Base-by-base conservation (phyloP, 2,888 invertebrate species). In the Tholera decimalis region DNA sequence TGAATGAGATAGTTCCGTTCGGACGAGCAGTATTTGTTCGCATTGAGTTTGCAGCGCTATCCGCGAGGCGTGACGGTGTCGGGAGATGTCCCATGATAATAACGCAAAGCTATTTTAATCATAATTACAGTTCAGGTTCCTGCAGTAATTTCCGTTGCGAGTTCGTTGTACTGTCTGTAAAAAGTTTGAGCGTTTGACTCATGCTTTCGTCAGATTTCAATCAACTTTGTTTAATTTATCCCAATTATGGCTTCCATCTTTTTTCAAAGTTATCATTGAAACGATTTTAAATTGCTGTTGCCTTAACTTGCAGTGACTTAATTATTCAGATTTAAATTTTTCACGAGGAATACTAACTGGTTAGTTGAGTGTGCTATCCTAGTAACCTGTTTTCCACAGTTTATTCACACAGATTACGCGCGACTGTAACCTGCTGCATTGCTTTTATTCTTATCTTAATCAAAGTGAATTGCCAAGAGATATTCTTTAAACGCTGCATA, bases 51-150 rank as follows among this genome's bases (percentile, higher is more conserved):
- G 78, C 87, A 86, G 76, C 82, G 82, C 67, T 49, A 78, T 71
- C 82, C 82, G 83, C 88, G 78, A 80, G 83, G 89, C 93, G 88
- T 93, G 89, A 91, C 92, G 87, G 88, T 86, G 89, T 87, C 85
- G 87, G 85, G 85, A 92, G 91, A 92, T 93, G 89, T 90, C 86
- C 87, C 87, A 69, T 82, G 82, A 76, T 82, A 82, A 75, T 81
- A 80, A 73, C 80, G 73, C 77, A 81, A 72, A 73, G 64, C 51
- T 57, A 64, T 63, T 75, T 68, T 81, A 73, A 75, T 79, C 63
- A 74, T 72, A 77, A 81, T 82, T 81, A 74, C 72, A 74, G 69
- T 70, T 73, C 71, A 59, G 71, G 60, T 62, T 61, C 58, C 79
- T 72, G 65, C 63, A 69, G 68, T 46, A 64, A 67, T 78, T 76